Percentiles rank a stretch among this genome's conserved stretches.
phyloP scores from a whole-genome alignment of 1,140 invertebrate species.

The Habropoda laboriosa region DNA sequence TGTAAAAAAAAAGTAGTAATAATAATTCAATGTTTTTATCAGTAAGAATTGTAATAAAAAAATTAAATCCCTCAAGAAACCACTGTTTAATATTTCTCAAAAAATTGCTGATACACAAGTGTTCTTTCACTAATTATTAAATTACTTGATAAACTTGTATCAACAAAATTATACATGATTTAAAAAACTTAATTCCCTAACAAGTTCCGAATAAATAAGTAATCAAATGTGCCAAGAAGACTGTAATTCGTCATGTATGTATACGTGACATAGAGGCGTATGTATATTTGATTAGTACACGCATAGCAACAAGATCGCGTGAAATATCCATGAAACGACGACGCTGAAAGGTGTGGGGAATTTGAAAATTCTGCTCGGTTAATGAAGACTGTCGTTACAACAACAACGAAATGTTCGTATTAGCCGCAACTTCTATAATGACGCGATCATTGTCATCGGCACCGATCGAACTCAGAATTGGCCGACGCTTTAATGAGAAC shows the following conservation, averaged over 20 bases:
- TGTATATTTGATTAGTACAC: neutral
- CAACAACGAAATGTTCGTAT: conserved; percentile 29
- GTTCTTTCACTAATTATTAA: no score
- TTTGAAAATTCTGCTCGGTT: neutral
- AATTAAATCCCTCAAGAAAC: no score
- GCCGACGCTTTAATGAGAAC: conserved; percentile 74
- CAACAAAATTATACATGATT: no score
- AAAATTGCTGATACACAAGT: no score
- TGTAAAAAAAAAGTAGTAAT: no score
- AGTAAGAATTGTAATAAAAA: no score
- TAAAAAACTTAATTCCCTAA: no score
- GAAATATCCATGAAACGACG: neutral
- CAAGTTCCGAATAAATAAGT: no score
- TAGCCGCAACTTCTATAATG: conserved; percentile 43
- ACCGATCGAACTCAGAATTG: conserved; percentile 50
- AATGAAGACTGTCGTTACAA: conserved; percentile 33
- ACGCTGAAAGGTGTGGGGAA: neutral
- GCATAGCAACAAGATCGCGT: neutral
- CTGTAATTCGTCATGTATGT: neutral
- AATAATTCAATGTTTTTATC: no score
- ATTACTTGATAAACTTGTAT: no score
- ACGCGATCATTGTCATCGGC: conserved; percentile 62
- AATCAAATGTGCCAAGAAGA: no score
- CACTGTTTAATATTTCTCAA: no score
- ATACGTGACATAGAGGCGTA: neutral